Base-by-base conservation (phyloP, 2,113 vertebrate genomes). In the Dromiciops gliroides region DNA sequence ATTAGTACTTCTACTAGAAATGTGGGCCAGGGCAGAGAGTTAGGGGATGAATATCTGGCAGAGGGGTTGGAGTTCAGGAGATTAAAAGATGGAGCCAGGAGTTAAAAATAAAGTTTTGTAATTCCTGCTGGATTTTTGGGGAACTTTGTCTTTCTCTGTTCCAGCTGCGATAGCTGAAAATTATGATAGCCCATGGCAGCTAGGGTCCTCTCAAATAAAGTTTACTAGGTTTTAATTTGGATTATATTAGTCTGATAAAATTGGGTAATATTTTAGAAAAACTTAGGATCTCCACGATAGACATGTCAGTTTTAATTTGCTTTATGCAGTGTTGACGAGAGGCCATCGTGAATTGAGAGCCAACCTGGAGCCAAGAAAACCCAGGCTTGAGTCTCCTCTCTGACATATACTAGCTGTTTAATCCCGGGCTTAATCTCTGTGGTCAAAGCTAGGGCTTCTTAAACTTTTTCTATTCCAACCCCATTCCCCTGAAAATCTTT, bases 181-280 rank as follows among this genome's bases (percentile, higher is more conserved):
- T 44, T 44, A 22, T 44, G 37, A 16, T n/a, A 75, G 44, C 14
- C 28, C 22, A 1, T 92, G 44, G 91, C 88, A 95, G 48, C 1
- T 95, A 12, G 22, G 89, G 50, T 25, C 93, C 24, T 96, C 50
- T 95, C 7, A 89, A 89, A 52, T 92, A 47, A 95, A 93, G 88
- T 23, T 48, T 50, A 28, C 3, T 44, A 25, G 11, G 28, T 50
- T 93, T 97, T 92, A 83, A 92, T 89, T 93, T 60, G 93, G 96
- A 47, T 94, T 91, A 48, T 50, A 48, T 95, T 93, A 49, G 10
- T 89, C 92, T 97, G n/a, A 16, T 94, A 1, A 89, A 89, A 31
- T 47, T 91, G 53, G 2, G 0, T 93, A 8, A 95, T 90, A 83
- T 83, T 67, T 67, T 92, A 92, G 88, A 90, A 95, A 67, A 49